These are phyloP conservation scores for Miltochrista miniata DNA, from an alignment of 2,888 invertebrate genomes.

Conservation along the genomic window DNA sequence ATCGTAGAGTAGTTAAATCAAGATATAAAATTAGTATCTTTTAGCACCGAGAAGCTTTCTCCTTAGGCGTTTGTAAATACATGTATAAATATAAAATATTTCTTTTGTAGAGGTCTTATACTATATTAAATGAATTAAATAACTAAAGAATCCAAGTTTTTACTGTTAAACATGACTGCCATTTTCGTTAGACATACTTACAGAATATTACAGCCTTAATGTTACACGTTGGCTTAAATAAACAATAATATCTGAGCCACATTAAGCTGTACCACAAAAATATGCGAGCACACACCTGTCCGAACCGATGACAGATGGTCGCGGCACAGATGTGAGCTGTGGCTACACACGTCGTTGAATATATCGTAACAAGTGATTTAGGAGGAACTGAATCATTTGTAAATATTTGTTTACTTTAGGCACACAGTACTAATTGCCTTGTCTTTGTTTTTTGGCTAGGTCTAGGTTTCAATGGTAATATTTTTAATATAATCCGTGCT, in stretches of 20 bases:
- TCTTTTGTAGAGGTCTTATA: too few relatives aligned
- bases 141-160: too few relatives aligned
- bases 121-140: too few relatives aligned
- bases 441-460: neutral
- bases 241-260: neutral
- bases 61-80: too few relatives aligned
- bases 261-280: neutral
- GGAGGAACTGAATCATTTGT: neutral
- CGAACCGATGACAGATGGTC: neutral
- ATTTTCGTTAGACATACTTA: too few relatives aligned
- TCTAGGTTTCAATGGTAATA: neutral
- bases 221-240: neutral
- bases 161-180: too few relatives aligned
- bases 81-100: too few relatives aligned
- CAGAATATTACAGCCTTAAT: neutral
- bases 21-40: too few relatives aligned
- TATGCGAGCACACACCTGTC: neutral
- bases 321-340: neutral
- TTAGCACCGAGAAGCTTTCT: too few relatives aligned
- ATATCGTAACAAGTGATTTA: neutral
- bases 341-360: slow-evolving; percentile 5
- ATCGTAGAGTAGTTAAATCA: too few relatives aligned
- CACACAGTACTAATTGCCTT: too few relatives aligned
- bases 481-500: too few relatives aligned
- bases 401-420: neutral